Base-by-base conservation (phyloP, 2,888 invertebrate species). In the Serripes groenlandicus region DNA sequence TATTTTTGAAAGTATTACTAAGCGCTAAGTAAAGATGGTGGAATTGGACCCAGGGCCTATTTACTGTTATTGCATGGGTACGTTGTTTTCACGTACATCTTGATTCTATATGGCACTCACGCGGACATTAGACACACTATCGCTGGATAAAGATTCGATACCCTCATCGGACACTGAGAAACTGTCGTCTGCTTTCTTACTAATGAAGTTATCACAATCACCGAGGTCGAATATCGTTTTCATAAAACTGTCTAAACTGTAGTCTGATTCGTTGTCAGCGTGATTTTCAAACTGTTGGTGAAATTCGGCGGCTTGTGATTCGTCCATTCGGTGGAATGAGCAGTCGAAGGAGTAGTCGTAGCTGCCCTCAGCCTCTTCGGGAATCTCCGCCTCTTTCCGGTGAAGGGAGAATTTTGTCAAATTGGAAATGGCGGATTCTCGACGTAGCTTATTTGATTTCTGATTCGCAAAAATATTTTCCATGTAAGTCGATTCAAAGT, bases 261-360 rank as follows among this genome's bases (percentile, higher is more conserved):
- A 5, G 32, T 58, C 72, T 21, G 21, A 30, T 18, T 72, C 58
- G 5, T 42, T 11, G 52, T 32, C 34, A 42, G 2, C 15, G 2
- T 42, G n/a, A 26, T 37, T 66, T 3, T 66, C 66, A 28, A 42
- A 66, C 42, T 66, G 66, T 42, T 66, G 7, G 26, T 66, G 35
- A 28, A 66, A 66, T 37, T 66, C 66, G 1, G 37, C n/a, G 0
- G 66, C 42, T 26, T 74, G 74, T 1, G 74, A 49, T 23, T 42
- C 74, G 52, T 74, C 74, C 32, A 74, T 49, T 60, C 74, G 68
- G 9, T 52, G 77, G 60, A 81, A 81, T 0, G 77, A 60, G 32
- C 81, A 81, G 49, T 81, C 62, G 34, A 81, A 81, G 3, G 81
- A 81, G 26, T 81, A 81, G 35, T 74, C 72, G 69, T 77, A 81